Percentiles rank a stretch among this genome's conserved stretches.
Evolutionary conservation across 2,888 invertebrate genomes (phyloP).

Genomic region (Archaeoteleia sp.): DNA sequence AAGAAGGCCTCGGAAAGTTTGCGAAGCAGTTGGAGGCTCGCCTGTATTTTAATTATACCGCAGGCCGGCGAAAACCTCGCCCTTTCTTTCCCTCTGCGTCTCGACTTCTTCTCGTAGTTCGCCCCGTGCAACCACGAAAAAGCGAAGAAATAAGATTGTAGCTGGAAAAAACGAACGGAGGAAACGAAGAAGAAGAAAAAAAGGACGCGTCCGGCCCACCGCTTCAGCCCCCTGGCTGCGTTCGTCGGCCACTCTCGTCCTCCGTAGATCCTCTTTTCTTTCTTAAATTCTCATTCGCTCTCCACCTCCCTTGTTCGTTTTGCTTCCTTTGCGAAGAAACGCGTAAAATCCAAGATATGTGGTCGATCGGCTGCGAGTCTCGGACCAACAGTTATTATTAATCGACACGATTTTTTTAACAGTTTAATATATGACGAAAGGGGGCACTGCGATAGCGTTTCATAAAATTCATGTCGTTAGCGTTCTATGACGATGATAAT

Average conservation of each 20-base stretch:
- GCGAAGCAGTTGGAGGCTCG: conserved; percentile 68
- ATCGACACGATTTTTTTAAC: conserved; percentile 57
- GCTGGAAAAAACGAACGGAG: conserved; percentile 53
- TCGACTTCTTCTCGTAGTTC: conserved; percentile 46
- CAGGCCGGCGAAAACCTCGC: conserved; percentile 57
- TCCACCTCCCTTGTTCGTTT: conserved; percentile 50
- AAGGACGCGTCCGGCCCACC: conserved; percentile 61
- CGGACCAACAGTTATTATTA: conserved; percentile 53
- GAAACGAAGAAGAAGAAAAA: conserved; percentile 51
- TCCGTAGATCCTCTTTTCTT: conserved; percentile 54
- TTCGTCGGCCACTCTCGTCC: conserved; percentile 57
- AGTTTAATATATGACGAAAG: conserved; percentile 50
- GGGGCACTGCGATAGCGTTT: conserved; percentile 19
- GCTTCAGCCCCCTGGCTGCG: conserved; percentile 61
- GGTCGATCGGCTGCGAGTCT: conserved; percentile 54
- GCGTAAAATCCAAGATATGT: conserved; percentile 66
- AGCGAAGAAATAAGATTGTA: conserved; percentile 53
- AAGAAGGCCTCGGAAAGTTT: conserved; percentile 60
- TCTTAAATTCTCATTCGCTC: conserved; percentile 51
- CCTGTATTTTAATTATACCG: conserved; percentile 72
- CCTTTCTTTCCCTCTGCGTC: conserved; percentile 52
- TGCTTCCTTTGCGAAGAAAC: conserved; percentile 59
- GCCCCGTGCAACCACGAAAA: conserved; percentile 54
- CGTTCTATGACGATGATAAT: neutral
- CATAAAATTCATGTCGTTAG: neutral